Base-by-base conservation (phyloP, 2,888 invertebrate genomes). In the Harpalus rufipes region DNA sequence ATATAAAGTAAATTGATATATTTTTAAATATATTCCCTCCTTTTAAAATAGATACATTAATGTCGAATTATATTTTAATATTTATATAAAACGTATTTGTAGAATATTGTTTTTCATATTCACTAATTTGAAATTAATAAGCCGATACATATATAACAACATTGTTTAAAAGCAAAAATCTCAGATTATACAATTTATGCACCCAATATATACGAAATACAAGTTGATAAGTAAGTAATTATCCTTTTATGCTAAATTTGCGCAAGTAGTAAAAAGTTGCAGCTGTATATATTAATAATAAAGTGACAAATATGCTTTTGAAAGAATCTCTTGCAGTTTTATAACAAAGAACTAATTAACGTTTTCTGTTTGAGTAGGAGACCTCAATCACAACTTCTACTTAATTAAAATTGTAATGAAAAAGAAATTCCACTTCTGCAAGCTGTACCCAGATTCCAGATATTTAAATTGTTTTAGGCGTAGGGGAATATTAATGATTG, bases 381-480 rank as follows among this genome's bases (percentile, higher is more conserved):
- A 84, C 74, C 84, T 80, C 80, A 85, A 85, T 85, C 85, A 85
- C 85, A 85, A 85, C 74, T 81, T 85, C 74, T 80, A 84, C 85
- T 80, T 85, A 85, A 85, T 84, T 84, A 85, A 85, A 85, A 85
- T 79, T 84, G 80, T 61, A 84, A 81, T 85, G 85, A 79, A 85
- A 84, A 85, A 82, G 82, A 82, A 82, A 76, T 82, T 85, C 74
- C 59, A 51, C 12, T 68, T 39, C 74, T 79, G 76, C 76, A 76
- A 72, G 72, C 72, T 14, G 39, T 72, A 44, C 72, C 44, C 44
- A 21, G 16, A 51, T 12, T 51, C 44, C 44, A 51, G 44, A 51
- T 51, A 76, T 76, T 85, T 59, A 85, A 82, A 81, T 82, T 72
- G 74, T 85, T 81, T 85, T 81, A 65, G 41, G 78, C 81, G 32